phyloP scores from a whole-genome alignment of 1,140 invertebrate genomes.

The Dendroctonus valens region DNA sequence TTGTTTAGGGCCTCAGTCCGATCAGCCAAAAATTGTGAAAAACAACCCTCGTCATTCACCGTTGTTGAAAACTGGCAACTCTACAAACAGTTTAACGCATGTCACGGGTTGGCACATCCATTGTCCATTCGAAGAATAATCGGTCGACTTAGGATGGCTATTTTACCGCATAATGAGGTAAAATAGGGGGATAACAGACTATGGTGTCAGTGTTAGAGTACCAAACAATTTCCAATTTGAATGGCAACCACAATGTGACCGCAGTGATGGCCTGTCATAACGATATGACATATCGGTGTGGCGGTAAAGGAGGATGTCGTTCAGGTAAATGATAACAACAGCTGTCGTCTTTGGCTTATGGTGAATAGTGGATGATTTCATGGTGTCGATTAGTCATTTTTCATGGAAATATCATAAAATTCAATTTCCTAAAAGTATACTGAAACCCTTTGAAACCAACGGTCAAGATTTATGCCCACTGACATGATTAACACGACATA shows the following conservation, averaged over 20 bases:
- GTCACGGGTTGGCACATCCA: conserved; percentile 27
- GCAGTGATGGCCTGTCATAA: conserved; percentile 29
- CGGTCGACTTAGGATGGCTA: conserved; percentile 14
- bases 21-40: background rate
- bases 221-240: conserved; percentile 18
- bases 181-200: conserved; percentile 20
- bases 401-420: too few species aligned
- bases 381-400: too few species aligned
- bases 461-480: too few species aligned
- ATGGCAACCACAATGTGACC: conserved; percentile 17
- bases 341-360: too few species aligned
- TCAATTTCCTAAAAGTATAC: too few species aligned
- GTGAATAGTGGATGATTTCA: too few species aligned
- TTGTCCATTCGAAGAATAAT: conserved; percentile 17
- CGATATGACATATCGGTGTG: conserved; percentile 26
- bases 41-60: conserved; percentile 30
- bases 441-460: too few species aligned
- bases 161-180: conserved; percentile 29
- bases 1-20: too few species aligned
- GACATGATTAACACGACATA: too few species aligned
- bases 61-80: conserved; percentile 32
- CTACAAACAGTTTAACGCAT: conserved; percentile 35
- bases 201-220: conserved; percentile 10
- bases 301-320: conserved; percentile 20
- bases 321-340: conserved; percentile 16